Evolutionary conservation across 2,113 vertebrate species (phyloP).

Genomic region (Lepus americanus): DNA sequence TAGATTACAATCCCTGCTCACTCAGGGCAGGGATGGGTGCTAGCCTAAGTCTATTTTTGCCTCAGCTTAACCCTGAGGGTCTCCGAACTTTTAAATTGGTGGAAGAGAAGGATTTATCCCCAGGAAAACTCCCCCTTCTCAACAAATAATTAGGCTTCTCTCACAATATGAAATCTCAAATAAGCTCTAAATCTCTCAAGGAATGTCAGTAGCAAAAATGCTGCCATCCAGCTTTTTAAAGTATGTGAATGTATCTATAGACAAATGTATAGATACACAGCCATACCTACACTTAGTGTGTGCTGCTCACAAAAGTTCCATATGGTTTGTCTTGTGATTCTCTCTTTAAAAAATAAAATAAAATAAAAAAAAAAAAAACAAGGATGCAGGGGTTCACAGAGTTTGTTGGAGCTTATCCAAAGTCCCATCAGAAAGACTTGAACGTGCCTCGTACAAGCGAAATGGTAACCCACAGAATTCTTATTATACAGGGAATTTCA

Average conservation of each 20-base stretch:
- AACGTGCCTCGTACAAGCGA: background rate
- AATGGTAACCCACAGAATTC: background rate
- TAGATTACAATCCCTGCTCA: background rate
- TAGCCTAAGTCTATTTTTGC: conserved; percentile 39
- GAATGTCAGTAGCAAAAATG: background rate
- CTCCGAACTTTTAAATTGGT: conserved; percentile 17
- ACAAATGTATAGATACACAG: background rate
- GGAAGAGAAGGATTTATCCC: background rate
- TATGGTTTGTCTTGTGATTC: background rate
- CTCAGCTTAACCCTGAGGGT: conserved; percentile 14
- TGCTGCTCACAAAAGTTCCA: background rate
- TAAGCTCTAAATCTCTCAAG: background rate
- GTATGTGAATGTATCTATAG: background rate
- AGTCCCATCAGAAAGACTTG: background rate
- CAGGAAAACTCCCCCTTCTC: background rate
- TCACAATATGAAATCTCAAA: conserved; percentile 46
- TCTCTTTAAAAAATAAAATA: background rate
- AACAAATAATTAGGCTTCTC: conserved; percentile 15
- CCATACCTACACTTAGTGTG: background rate
- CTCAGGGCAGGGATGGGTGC: background rate
- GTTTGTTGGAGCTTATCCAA: background rate
- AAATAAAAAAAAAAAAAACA: background rate
- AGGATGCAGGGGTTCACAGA: background rate
- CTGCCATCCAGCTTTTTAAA: background rate
- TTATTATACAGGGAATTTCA: background rate